Percentiles rank a stretch among this genome's conserved stretches.
Conservation (phyloP, 2,113 vertebrate species). For the Phaetusa simplex region DNA sequence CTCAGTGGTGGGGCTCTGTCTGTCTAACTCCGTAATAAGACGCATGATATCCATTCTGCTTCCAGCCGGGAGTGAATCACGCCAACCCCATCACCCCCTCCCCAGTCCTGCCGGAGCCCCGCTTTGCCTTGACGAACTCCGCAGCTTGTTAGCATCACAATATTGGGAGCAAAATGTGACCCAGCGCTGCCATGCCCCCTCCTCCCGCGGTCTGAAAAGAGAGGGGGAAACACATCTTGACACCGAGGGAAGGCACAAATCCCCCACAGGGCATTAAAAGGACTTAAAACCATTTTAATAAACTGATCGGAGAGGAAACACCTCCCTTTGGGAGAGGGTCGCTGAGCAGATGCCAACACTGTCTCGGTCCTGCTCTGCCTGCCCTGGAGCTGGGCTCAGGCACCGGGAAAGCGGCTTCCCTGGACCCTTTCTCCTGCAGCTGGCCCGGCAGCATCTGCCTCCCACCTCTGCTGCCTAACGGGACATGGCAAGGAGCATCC, state of each 20-base stretch:
- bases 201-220: slow-evolving; percentile 37
- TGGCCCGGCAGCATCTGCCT: background rate
- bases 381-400: background rate
- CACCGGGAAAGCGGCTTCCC: background rate
- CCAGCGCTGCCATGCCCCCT: slow-evolving; percentile 45
- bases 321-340: background rate
- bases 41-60: slow-evolving; percentile 73
- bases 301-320: slow-evolving; percentile 11
- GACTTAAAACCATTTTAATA: slow-evolving; percentile 61
- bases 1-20: slow-evolving; percentile 65
- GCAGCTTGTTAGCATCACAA: slow-evolving; percentile 72
- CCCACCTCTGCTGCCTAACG: rapidly evolving
- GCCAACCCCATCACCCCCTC: slow-evolving; percentile 17
- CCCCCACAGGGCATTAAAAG: slow-evolving; percentile 37
- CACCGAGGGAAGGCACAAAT: slow-evolving; percentile 17
- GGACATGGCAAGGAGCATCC: background rate
- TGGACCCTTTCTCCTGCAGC: background rate
- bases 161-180: slow-evolving; percentile 68
- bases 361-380: background rate
- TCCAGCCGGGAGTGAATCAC: slow-evolving; percentile 62
- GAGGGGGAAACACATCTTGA: background rate
- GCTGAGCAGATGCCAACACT: background rate
- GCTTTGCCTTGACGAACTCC: slow-evolving; percentile 48
- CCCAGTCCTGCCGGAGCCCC: background rate
- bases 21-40: slow-evolving; percentile 71